Evolutionary conservation across 2,888 invertebrate genomes (phyloP), one percentile per base, ranked within the genome.

Genomic region (Furcula furcula): DNA sequence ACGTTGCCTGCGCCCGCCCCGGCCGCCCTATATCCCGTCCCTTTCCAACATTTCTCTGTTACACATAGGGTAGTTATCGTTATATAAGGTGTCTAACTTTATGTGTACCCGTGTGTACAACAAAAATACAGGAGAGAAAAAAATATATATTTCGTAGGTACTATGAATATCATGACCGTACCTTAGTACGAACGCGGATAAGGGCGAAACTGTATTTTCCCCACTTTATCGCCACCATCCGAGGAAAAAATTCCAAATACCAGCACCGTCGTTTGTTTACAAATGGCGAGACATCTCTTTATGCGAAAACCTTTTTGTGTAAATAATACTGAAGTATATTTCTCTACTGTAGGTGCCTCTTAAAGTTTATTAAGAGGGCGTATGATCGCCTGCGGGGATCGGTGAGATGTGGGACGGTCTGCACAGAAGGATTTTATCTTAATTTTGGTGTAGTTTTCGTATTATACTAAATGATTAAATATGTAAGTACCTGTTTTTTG

Each of bases 281-380:
- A 66, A 72, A 74, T 72, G 67, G 63, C 38, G 65, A 57, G 56
- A 71, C 65, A 70, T 71, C 55, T 72, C 67, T 73, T 73, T 72
- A 70, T 65, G 60, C 49, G 39, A 40, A 53, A 62, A 65, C 68
- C 68, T 63, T 69, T 70, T 65, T 55, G 50, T 48, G 55, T 56
- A 60, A 64, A 66, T 62, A 53, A 55, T 55, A 49, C 34, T 40
- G 14, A 38, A 31, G 44, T 35, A 28, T 41, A 34, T 50, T 54
- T 55, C 51, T 43, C 23, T 10, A 36, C 32, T 45, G 53, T 37
- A 46, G 52, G 54, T 64, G 59, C 63, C 50, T 41, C 44, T 42
- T 46, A 42, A 43, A 46, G 58, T 63, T 57, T 62, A 58, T 58
- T 53, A 52, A 46, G 32, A 55, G 36, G 38, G 46, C 30, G 37